Evolutionary conservation across 2,888 invertebrate species (phyloP).

Genomic region (Lycophotia porphyrea): DNA sequence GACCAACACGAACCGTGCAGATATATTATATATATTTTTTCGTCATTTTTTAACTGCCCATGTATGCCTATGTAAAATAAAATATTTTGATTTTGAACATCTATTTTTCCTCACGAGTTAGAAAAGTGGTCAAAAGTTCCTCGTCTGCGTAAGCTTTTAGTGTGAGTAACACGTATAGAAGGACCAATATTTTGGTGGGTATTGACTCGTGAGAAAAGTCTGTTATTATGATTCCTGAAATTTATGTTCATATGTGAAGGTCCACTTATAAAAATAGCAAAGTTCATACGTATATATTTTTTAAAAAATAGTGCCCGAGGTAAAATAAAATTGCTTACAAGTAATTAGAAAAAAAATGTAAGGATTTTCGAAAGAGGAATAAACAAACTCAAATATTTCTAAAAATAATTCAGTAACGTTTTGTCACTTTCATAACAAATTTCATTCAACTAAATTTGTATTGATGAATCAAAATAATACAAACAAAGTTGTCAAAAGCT

Average conservation of each 20-base stretch:
- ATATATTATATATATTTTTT: no score
- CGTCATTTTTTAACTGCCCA: no score
- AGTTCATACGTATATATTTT: not conserved
- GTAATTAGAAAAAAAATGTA: not conserved
- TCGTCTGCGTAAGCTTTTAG: not conserved
- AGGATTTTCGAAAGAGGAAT: not conserved
- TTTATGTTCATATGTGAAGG: no score
- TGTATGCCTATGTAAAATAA: no score
- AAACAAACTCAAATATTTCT: no score
- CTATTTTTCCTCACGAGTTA: no score
- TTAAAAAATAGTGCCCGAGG: not conserved
- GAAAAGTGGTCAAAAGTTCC: not conserved
- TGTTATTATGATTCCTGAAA: constrained; percentile 13
- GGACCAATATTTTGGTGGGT: constrained; percentile 14
- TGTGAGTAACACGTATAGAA: not conserved
- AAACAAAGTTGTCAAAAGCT: constrained; percentile 42
- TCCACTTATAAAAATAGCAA: no score
- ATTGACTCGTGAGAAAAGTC: not conserved
- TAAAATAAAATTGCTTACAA: not conserved
- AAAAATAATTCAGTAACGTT: not conserved
- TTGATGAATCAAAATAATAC: constrained; percentile 12
- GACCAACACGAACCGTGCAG: no score
- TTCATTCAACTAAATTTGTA: constrained; percentile 7
- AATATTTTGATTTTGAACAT: no score
- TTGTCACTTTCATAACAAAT: not conserved